Base-by-base conservation (phyloP, 2,888 invertebrate species). In the Chrysolina oricalcia region DNA sequence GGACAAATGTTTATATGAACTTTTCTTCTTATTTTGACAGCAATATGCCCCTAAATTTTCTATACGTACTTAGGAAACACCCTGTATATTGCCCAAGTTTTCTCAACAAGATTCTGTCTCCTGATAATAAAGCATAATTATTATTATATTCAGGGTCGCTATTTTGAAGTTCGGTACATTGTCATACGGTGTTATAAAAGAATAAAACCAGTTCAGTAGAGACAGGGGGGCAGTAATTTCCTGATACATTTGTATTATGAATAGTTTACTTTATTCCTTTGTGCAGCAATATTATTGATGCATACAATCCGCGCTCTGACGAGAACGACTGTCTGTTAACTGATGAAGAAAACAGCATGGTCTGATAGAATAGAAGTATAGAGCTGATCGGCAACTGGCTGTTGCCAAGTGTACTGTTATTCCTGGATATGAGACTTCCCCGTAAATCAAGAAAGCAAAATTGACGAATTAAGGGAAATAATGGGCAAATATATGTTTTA, bases 321-420 rank as follows among this genome's bases (percentile, higher is more conserved):
- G 19, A 50, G 50, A 64, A 43, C 63, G 63, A 53, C 70, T 62
- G 77, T 77, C 15, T 43, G 77, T 74, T 74, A 72, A 72, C 74
- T 53, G 71, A 72, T 65, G 70, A 59, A 40, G 72, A 70, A 69
- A 70, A 69, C 67, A 46, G 48, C 46, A 27, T 9, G 50, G 19
- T 27, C 5, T 27, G 27, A 27, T 27, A 2, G 2, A 3, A 27
- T 46, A 9, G n/a, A n/a, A n/a, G 15, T 15, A 46, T 50, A 17
- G 50, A 9, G 19, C 50, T 19, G 50, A 50, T 50, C 50, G 19
- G 19, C 19, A 50, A 50, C 9, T 19, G 50, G 5, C 1, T 19
- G 50, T 50, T 50, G 50, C 50, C 50, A 19, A 17, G 19, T 50
- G 50, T 17, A 9, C 3, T 19, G 1, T 17, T 15, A n/a, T 8